Evolutionary conservation across 2,797 vertebrate genomes (phyloP), one percentile per base, ranked within the genome.

Genomic region (Eospalax fontanierii): DNA sequence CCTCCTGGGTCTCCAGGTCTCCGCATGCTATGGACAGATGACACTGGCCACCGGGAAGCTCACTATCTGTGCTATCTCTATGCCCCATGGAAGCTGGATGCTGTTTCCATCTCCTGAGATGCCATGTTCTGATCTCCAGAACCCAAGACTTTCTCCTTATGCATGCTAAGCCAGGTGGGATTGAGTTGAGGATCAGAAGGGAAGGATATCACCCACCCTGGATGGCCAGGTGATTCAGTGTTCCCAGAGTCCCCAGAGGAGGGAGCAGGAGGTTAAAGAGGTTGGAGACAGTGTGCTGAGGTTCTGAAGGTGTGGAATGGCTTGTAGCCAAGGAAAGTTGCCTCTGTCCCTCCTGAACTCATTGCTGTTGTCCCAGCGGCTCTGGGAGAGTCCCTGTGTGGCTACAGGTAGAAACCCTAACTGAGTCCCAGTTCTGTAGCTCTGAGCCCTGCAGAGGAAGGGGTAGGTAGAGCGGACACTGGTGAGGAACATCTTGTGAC

Each of bases 1-100:
- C 4, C 9, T 75, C 22, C 70, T 14, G 65, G 57, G 57, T 16
- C 10, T 70, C 22, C 9, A 1, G 33, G 59, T 40, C 16, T 74
- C 24, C 35, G 50, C 6, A 10, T 40, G 21, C 75, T 4, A 0
- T 2, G 7, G 38, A 15, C 4, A 22, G 81, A 19, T 35, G 7
- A 65, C 14, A 18, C 33, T 7, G 46, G 9, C 28, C 16, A 6
- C 10, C 1, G 4, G 33, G 30, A 4, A 68, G 59, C n/a, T 26
- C 7, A 1, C 30, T 14, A 1, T 11, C 35, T 4, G 15, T 28
- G 21, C n/a, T 43, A 0, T 7, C 4, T 57, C 54, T 35, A 19
- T 6, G 21, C 11, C 9, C 46, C 5, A 33, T 9, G 74, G 57
- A 83, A 70, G n/a, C 18, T 30, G 59, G 28, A 4, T 33, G 35